Base-by-base conservation (phyloP, 2,797 vertebrate species). In the Lycodopsis pacificus region DNA sequence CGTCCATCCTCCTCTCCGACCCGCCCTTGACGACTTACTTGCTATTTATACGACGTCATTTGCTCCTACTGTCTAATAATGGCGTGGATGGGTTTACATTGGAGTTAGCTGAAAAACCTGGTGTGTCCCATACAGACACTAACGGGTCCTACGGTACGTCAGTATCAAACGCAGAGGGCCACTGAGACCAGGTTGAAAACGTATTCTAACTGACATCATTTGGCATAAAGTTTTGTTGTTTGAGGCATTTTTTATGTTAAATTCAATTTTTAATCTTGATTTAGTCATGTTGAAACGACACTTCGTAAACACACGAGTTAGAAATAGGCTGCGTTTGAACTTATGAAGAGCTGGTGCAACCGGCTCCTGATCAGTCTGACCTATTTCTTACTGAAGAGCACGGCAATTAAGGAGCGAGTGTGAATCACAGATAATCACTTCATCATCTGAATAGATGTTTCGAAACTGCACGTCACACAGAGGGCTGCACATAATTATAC, bases 391-490 rank as follows among this genome's bases (percentile, higher is more conserved):
- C 44, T 13, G 68, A 74, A 32, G 61, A 82, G 1, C 51, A 32
- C 0, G 7, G 65, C 73, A 75, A 83, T 85, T 88, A 82, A 86
- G 76, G 54, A 82, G 46, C 46, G 5, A 62, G 49, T 19, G 40
- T 22, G 30, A 83, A 62, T 54, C 46, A 27, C 65, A 66, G 38
- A 64, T n/a, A 17, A 70, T 56, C 64, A 46, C n/a, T 73, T 58
- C 34, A 62, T 80, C 12, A n/a, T 57, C 49, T 44, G 22, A 64
- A 68, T 57, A 1, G 68, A 68, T n/a, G n/a, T n/a, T n/a, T n/a
- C 1, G 32, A 34, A 34, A 34, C 32, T 34, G 32, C 32, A 34
- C 32, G 32, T 34, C 32, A 34, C 32, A 34, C 32, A 1, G 68
- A 68, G 32, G 9, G 19, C 54, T 49, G 7, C 34, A 19, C 20